Conservation (phyloP, 2,113 vertebrate genomes). For the Heterotilapia buettikoferi region DNA sequence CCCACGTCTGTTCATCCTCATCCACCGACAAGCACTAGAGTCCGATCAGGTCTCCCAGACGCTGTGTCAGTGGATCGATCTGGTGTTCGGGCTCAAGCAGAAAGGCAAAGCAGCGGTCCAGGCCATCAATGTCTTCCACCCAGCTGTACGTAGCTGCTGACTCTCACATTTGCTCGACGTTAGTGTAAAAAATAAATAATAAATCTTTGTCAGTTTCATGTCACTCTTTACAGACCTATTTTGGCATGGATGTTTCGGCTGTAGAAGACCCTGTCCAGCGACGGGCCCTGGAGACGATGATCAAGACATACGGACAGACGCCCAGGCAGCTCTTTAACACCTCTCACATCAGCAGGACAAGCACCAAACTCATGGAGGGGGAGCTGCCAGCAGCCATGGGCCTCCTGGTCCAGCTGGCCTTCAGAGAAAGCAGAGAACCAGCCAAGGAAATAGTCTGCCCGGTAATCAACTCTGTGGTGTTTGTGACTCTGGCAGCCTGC, state of each 20-base stretch:
- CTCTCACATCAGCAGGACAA: conserved; percentile 80
- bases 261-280: conserved; percentile 97
- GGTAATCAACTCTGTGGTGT: conserved; percentile 65
- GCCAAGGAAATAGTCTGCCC: conserved; percentile 83
- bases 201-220: neutral
- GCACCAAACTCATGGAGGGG: conserved; percentile 83
- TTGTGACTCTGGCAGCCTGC: neutral
- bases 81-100: conserved; percentile 97
- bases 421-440: conserved; percentile 88
- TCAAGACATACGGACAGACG: conserved; percentile 96
- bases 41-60: conserved; percentile 95
- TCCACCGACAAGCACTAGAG: conserved; percentile 94
- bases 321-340: conserved; percentile 90
- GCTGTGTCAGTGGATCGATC: conserved; percentile 96
- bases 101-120: conserved; percentile 96
- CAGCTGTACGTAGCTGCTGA: conserved; percentile 79
- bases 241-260: conserved; percentile 97
- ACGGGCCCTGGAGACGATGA: conserved; percentile 96
- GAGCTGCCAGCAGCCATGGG: conserved; percentile 95
- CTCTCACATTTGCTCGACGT: neutral
- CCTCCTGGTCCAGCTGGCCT: conserved; percentile 91
- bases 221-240: conserved; percentile 82
- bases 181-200: neutral
- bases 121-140: conserved; percentile 98
- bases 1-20: conserved; percentile 92